Base-by-base conservation (phyloP, 2,113 vertebrate species). In the Oceanites oceanicus region DNA sequence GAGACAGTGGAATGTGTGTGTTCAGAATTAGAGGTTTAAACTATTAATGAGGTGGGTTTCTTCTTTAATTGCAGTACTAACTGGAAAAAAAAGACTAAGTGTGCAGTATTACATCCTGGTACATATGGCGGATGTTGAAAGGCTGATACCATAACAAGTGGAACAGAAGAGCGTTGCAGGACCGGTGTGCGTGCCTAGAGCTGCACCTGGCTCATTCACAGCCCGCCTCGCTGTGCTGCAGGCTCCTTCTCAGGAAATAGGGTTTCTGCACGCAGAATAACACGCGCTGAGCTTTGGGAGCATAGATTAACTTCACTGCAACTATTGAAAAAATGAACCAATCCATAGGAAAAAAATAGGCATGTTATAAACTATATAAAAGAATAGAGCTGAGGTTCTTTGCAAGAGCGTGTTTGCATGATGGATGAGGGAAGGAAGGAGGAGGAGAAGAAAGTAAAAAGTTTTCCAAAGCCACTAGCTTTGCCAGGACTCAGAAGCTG, bases 211-310 rank as follows among this genome's bases (percentile, higher is more conserved):
- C 21, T 88, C 71, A 23, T 86, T 83, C 53, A 44, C 53, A 83
- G 62, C 67, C 49, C 38, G n/a, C 17, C 9, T 61, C 10, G 20
- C 55, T 56, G 10, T 66, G 56, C 63, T 65, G 3, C 23, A 44
- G 79, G 67, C 38, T 77, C 4, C 44, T 74, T 23, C 71, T 68
- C 36, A 58, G 58, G 62, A 90, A 68, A 26, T 9, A 30, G 10
- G 5, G 7, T 73, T 88, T 94, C 82, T 62, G 58, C 14, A 36
- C 63, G 22, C 38, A 38, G 38, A 38, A 38, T 38, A 38, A 38
- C 7, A 10, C 44, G 47, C 0, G 0, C 47, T 8, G 32, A 44
- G 20, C 36, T 77, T 71, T 20, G 13, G 40, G 26, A 61, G 3
- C 2, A 13, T 32, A 79, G 47, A 20, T 59, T 32, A 44, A 67